Evolutionary conservation across 2,888 invertebrate genomes (phyloP), one percentile per base, ranked within the genome.

Genomic region (Caenorhabditis plicata): DNA sequence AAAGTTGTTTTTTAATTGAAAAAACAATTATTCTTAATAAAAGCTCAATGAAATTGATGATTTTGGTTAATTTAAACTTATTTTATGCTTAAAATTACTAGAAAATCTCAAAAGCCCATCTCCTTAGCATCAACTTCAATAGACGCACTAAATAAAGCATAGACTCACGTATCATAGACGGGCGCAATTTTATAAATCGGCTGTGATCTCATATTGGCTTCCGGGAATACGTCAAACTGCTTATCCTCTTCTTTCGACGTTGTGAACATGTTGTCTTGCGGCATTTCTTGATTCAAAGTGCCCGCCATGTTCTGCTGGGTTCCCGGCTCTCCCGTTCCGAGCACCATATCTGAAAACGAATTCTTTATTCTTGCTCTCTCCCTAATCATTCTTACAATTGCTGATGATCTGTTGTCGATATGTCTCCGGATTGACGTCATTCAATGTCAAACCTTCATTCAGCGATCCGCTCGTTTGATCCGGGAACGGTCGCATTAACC

Each of bases 241-340:
- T 75, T 76, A 50, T 79, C 79, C 33, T 80, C 79, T 31, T 79
- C 79, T 36, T 57, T 71, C 1, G 64, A 74, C 5, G 77, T 78
- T 4, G 76, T 73, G 66, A 79, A 79, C 79, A 79, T 79, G 57
- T 79, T 80, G 51, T 78, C 79, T 15, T 67, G 64, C 9, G 79
- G 79, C 56, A 77, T 66, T 38, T 58, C 64, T 39, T 76, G 72
- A 29, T 72, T 68, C 26, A 75, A 43, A 4, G 71, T 70, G 43
- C 72, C 71, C 8, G 67, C 66, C 35, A 64, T 55, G 55, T 73
- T 76, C 46, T 66, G 62, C 29, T 68, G 70, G 13, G 71, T 64
- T 40, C 69, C 73, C 15, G 68, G 49, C 45, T 75, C 79, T 27
- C 79, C 79, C 13, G 66, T 69, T 44, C 79, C 79, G 7, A 72